Evolutionary conservation across 2,888 invertebrate species (phyloP), one percentile per base, ranked within the genome.

Genomic region (Leptopterna dolabrata): DNA sequence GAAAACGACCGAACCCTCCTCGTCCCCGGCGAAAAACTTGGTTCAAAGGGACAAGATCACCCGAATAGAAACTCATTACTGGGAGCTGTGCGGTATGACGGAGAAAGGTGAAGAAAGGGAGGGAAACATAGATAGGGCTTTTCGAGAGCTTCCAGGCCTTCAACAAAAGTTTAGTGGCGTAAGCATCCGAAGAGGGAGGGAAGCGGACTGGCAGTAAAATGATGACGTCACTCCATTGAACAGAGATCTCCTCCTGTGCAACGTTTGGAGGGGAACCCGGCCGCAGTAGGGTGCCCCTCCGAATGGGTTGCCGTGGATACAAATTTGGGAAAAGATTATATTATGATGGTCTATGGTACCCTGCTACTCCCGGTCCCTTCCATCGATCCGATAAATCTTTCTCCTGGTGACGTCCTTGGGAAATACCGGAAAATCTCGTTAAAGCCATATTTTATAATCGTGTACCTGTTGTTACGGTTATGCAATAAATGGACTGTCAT

Each of bases 211-310:
- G 81, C 55, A 81, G 81, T 81, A 81, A 81, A 81, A 81, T 47
- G 81, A 81, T 81, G 81, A 81, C 81, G 81, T 81, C 81, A 81
- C 47, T 81, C 81, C 81, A 81, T 81, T 81, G 51, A 81, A 81
- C 47, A 81, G 55, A 30, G 51, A 0, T 55, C 81, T 51, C 30
- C 51, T 76, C 13, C 36, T 45, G 45, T 78, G 27, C 45, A 45
- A 24, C 45, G 41, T n/a, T 45, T 7, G 78, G 45, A 43, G 27
- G 78, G 63, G 24, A 19, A 63, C 11, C 7, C 63, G 27, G 63
- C 24, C 24, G 63, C 9, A 9, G 63, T 63, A 19, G 63, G 63
- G 63, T 24, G 63, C 63, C 27, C 63, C 63, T 11, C 0, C 11
- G 24, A 19, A 63, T 63, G 63, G 27, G 63, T 63, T 63, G 63